Evolutionary conservation across 2,888 invertebrate species (phyloP).

Genomic region (Melangyna quadrimaculata): DNA sequence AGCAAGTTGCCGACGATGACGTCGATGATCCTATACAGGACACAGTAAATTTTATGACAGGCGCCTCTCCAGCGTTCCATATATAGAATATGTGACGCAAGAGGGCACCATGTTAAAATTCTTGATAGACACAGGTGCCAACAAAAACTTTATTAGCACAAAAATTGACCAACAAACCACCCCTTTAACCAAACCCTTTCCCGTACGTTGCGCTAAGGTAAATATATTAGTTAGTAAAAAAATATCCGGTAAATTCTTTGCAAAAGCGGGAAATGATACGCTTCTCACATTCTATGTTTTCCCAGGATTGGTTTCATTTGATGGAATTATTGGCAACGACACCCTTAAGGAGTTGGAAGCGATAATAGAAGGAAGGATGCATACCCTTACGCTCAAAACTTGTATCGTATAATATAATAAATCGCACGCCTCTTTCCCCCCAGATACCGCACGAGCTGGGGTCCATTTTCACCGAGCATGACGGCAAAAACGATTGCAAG

Average conservation of each 20-base stretch:
- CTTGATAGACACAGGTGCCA: too few relatives aligned
- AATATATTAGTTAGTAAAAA: neutral
- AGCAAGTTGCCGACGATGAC: neutral
- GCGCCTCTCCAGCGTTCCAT: slow-evolving; percentile 3
- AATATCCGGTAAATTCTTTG: neutral
- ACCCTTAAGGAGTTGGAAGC: slow-evolving; percentile 51
- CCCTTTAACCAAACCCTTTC: neutral
- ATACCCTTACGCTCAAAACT: neutral
- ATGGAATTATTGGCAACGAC: slow-evolving; percentile 57
- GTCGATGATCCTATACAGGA: neutral
- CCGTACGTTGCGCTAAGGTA: neutral
- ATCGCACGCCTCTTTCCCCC: too few relatives aligned
- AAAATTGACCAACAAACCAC: neutral
- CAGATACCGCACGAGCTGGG: too few relatives aligned
- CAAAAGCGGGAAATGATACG: neutral
- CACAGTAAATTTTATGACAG: neutral
- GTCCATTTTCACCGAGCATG: too few relatives aligned
- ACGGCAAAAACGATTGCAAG: too few relatives aligned
- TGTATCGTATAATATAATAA: too few relatives aligned
- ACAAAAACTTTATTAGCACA: neutral
- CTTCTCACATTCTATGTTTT: neutral
- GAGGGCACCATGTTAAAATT: neutral
- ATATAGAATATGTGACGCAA: neutral
- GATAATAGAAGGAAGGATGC: slow-evolving; percentile 59
- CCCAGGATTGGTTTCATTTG: neutral